Evolutionary conservation across 2,113 vertebrate genomes (phyloP).

Genomic region (Grallaria varia): DNA sequence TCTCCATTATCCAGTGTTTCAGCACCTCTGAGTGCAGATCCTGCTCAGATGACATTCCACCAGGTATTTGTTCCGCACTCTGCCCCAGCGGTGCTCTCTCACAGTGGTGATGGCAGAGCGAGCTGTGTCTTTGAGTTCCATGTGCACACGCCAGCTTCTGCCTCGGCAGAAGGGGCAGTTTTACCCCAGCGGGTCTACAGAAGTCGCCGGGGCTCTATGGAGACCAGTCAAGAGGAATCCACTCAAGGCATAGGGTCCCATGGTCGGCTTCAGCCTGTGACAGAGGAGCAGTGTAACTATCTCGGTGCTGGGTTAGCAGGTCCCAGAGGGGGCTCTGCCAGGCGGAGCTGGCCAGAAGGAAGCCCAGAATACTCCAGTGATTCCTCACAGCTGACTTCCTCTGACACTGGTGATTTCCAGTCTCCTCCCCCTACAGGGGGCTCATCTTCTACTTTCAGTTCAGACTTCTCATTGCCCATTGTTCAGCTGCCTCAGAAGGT

Average conservation of each 20-base stretch:
- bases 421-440: constrained; percentile 82
- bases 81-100: constrained; percentile 86
- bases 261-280: constrained; percentile 90
- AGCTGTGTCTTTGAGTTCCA: constrained; percentile 92
- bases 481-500: constrained; percentile 77
- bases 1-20: constrained; percentile 74
- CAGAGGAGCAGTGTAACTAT: constrained; percentile 86
- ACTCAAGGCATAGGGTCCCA: constrained; percentile 67
- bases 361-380: constrained; percentile 93
- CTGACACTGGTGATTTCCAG: constrained; percentile 88
- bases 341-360: constrained; percentile 81
- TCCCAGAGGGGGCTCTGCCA: constrained; percentile 80
- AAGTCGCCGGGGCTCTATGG: constrained; percentile 84
- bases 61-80: constrained; percentile 86
- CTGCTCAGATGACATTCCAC: constrained; percentile 79
- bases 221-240: constrained; percentile 85
- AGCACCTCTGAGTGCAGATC: constrained; percentile 74
- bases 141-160: constrained; percentile 74
- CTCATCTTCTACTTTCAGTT: constrained; percentile 68
- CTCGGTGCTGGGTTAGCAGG: constrained; percentile 80
- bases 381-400: constrained; percentile 89
- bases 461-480: constrained; percentile 77
- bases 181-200: constrained; percentile 80
- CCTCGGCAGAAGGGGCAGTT: constrained; percentile 79
- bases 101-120: constrained; percentile 76